phyloP scores from a whole-genome alignment of 2,113 vertebrate genomes.

The Oreocharis arfaki region DNA sequence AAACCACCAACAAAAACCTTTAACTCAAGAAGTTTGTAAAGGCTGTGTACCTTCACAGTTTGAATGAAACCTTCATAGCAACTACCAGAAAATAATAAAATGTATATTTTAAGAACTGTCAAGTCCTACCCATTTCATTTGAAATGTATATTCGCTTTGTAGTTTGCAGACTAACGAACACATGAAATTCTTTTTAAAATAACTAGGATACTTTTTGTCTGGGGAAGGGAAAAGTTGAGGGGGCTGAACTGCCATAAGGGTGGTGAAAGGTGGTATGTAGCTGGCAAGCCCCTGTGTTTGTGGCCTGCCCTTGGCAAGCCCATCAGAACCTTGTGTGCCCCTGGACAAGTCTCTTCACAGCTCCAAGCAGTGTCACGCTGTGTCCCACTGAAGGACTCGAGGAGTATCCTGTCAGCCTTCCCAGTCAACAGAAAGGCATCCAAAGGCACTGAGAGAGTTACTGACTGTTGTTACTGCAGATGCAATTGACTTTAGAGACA shows the following conservation, averaged over 20 bases:
- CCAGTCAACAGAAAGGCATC: neutral
- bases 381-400: neutral
- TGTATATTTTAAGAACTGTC: conserved; percentile 74
- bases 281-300: neutral
- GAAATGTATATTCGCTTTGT: conserved; percentile 53
- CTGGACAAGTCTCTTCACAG: neutral
- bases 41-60: conserved; percentile 67
- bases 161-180: neutral
- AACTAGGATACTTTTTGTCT: neutral
- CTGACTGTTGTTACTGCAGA: neutral
- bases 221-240: neutral
- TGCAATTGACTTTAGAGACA: neutral
- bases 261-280: neutral
- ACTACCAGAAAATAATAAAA: conserved; percentile 74
- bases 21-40: conserved; percentile 78
- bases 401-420: neutral
- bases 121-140: conserved; percentile 74
- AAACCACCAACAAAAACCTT: conserved; percentile 30
- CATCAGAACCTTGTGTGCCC: neutral
- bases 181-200: conserved; percentile 32
- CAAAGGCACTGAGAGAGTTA: neutral
- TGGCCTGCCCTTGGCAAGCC: neutral
- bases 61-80: conserved; percentile 69
- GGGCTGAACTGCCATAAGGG: neutral
- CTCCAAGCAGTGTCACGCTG: neutral